phyloP scores from a whole-genome alignment of 1,140 invertebrate genomes.

The Trichomalopsis sarcophagae region DNA sequence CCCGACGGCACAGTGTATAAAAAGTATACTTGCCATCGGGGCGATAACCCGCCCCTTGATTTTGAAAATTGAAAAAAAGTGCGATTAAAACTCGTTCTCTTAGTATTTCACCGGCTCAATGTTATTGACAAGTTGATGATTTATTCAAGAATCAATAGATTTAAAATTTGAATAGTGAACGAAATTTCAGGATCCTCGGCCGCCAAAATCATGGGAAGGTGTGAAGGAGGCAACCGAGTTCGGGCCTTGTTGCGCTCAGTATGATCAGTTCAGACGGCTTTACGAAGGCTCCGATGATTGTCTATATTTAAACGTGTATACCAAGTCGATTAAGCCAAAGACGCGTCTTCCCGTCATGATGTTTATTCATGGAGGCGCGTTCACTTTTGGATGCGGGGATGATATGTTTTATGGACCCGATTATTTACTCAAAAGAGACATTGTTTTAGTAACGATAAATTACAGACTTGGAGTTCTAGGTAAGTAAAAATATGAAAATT shows the following conservation, averaged over 20 bases:
- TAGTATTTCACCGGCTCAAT: too few relatives aligned
- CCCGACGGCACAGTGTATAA: too few relatives aligned
- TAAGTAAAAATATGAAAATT: not conserved
- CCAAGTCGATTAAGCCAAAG: slow-evolving; percentile 70
- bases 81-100: too few relatives aligned
- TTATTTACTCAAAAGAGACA: slow-evolving; percentile 73
- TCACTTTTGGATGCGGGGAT: slow-evolving; percentile 73
- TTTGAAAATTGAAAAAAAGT: too few relatives aligned
- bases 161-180: not conserved
- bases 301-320: slow-evolving; percentile 88
- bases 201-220: slow-evolving; percentile 75
- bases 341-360: slow-evolving; percentile 78
- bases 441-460: slow-evolving; percentile 78
- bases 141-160: not conserved
- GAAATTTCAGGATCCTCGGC: slow-evolving; percentile 75
- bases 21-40: too few relatives aligned
- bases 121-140: too few relatives aligned
- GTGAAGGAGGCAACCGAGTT: slow-evolving; percentile 75
- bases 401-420: slow-evolving; percentile 70
- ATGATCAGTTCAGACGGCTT: slow-evolving; percentile 44
- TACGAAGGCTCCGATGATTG: slow-evolving; percentile 81
- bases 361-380: slow-evolving; percentile 82
- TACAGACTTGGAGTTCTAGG: slow-evolving; percentile 78
- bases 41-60: too few relatives aligned
- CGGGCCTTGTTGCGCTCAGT: slow-evolving; percentile 75